A percentile compares a stretch with the other conserved stretches of the same genome.
Conservation (phyloP, 2,113 vertebrate genomes). For the Tychaedon coryphoeus region DNA sequence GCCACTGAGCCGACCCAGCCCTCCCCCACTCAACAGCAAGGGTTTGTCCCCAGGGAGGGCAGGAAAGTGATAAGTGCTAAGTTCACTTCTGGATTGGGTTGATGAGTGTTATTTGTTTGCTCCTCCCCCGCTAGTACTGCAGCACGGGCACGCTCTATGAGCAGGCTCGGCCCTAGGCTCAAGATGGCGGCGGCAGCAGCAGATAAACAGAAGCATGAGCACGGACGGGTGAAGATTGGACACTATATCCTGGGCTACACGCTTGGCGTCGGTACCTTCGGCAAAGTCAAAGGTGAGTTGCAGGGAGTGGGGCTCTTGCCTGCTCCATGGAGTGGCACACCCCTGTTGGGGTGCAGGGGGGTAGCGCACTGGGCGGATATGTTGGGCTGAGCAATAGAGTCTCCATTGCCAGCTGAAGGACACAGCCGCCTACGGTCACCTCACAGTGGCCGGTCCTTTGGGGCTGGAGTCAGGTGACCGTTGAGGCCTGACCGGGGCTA, state of each 20-base stretch:
- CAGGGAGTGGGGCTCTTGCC: not conserved
- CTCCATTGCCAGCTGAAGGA: not conserved
- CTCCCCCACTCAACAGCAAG: not conserved
- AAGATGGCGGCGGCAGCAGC: slow-evolving; percentile 93
- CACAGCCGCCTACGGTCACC: not conserved
- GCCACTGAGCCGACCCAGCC: too few species aligned
- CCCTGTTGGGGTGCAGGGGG: not conserved
- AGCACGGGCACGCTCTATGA: slow-evolving; percentile 10
- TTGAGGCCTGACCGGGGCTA: not conserved
- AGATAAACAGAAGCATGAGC: slow-evolving; percentile 93
- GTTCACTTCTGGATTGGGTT: not conserved
- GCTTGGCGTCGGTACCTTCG: slow-evolving; percentile 95
- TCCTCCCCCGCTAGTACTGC: not conserved
- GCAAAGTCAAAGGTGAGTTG: slow-evolving; percentile 93
- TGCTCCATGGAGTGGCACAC: not conserved
- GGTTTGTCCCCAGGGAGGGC: not conserved
- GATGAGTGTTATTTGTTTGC: not conserved
- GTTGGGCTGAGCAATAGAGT: not conserved
- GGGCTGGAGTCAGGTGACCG: not conserved
- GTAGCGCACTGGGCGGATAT: not conserved
- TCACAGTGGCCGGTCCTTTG: not conserved
- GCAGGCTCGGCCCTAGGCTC: slow-evolving; percentile 80
- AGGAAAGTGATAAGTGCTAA: accelerated
- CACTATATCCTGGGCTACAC: slow-evolving; percentile 94
- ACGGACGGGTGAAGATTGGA: slow-evolving; percentile 95